phyloP scores from a whole-genome alignment of 2,888 invertebrate genomes.

The Gerosis bhagava region DNA sequence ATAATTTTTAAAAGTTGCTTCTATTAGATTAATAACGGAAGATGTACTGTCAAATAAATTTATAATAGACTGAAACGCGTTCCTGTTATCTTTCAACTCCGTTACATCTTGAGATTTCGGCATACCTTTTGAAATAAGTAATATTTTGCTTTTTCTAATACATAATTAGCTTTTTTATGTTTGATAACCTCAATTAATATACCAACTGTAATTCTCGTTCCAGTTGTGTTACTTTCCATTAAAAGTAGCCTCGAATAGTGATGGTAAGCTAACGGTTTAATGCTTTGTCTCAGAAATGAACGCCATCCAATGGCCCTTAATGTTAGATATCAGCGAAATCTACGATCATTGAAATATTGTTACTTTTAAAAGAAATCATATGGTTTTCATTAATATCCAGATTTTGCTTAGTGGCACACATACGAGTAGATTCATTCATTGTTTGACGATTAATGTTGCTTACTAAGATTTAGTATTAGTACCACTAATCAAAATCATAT shows the following conservation, averaged over 20 bases:
- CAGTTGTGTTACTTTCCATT: constrained; percentile 70
- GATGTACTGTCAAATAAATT: constrained; percentile 21
- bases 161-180: constrained; percentile 39
- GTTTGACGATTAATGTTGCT: too few species aligned
- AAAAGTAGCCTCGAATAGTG: constrained; percentile 38
- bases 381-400: too few species aligned
- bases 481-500: too few species aligned
- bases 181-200: constrained; percentile 61
- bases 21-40: too few species aligned
- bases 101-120: constrained; percentile 16
- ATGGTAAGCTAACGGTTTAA: constrained; percentile 55
- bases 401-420: too few species aligned
- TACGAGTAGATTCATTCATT: too few species aligned
- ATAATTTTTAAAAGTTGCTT: too few species aligned
- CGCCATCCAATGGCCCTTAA: constrained; percentile 46
- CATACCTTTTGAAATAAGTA: constrained; percentile 3
- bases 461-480: too few species aligned
- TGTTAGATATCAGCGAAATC: too few species aligned
- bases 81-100: constrained; percentile 13
- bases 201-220: constrained; percentile 61
- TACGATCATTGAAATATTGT: too few species aligned
- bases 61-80: constrained; percentile 18
- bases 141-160: constrained; percentile 33
- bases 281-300: constrained; percentile 61
- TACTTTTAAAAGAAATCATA: too few species aligned